Evolutionary conservation across 2,888 invertebrate species (phyloP).

Genomic region (Hoplodrina ambigua): DNA sequence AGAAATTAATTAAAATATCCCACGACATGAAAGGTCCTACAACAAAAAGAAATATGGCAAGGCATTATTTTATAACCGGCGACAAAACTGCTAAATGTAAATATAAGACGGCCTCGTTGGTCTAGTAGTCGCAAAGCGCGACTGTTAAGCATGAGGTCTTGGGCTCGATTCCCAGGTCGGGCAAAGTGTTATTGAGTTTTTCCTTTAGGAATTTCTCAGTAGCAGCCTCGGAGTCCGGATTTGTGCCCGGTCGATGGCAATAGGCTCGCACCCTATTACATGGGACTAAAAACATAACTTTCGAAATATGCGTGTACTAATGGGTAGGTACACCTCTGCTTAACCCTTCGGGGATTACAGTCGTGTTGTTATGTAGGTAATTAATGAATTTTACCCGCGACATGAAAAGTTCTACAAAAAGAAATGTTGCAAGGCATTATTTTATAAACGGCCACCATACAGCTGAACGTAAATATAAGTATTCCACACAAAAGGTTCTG

Average conservation of each 20-base stretch:
- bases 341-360: too few relatives aligned
- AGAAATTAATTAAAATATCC: conserved; percentile 25
- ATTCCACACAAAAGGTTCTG: conserved; percentile 27
- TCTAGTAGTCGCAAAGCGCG: too few relatives aligned
- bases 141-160: too few relatives aligned
- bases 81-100: conserved; percentile 21
- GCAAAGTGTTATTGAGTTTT: too few relatives aligned
- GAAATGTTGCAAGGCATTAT: conserved; percentile 18
- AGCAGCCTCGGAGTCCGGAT: too few relatives aligned
- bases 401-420: conserved; percentile 11
- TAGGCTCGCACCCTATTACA: too few relatives aligned
- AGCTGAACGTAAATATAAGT: conserved; percentile 29
- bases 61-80: conserved; percentile 12
- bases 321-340: too few relatives aligned
- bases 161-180: too few relatives aligned
- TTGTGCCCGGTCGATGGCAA: too few relatives aligned
- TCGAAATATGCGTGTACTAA: too few relatives aligned
- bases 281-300: too few relatives aligned
- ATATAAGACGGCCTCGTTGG: neutral
- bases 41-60: conserved; percentile 23
- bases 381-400: conserved; percentile 8
- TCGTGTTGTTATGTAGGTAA: neutral
- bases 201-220: too few relatives aligned
- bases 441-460: conserved; percentile 5
- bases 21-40: neutral